These are phyloP conservation scores for Pomacea maculata DNA, from an alignment of 1,140 invertebrate species.

Conservation along the genomic window DNA sequence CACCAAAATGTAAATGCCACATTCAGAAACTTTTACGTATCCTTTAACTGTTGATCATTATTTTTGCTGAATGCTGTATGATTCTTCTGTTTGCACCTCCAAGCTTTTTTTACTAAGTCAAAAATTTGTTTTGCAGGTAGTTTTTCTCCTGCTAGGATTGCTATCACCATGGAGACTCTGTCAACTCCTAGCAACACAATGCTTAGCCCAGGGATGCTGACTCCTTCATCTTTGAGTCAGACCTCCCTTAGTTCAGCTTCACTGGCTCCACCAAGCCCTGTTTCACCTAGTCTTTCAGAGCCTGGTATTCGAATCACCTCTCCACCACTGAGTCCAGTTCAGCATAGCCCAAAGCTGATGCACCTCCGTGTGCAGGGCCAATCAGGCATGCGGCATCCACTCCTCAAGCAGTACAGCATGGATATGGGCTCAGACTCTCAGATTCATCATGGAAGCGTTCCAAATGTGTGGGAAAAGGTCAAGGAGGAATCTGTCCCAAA, in stretches of 20 bases:
- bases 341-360: slow-evolving; percentile 28
- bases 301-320: slow-evolving; percentile 29
- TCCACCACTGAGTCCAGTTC: slow-evolving; percentile 32
- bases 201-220: slow-evolving; percentile 18
- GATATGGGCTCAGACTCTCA: slow-evolving; percentile 37
- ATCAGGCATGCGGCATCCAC: slow-evolving; percentile 23
- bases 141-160: slow-evolving; percentile 19
- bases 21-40: no score
- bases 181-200: slow-evolving; percentile 18
- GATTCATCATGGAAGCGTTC: slow-evolving; percentile 40
- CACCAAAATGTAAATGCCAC: no score
- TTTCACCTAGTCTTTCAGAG: slow-evolving; percentile 28
- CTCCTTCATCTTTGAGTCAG: neutral
- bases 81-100: neutral
- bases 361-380: slow-evolving; percentile 19
- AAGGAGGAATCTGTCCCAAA: slow-evolving; percentile 13
- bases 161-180: slow-evolving; percentile 27
- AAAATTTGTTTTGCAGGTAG: slow-evolving; percentile 9
- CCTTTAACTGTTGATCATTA: no score
- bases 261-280: neutral
- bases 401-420: slow-evolving; percentile 43
- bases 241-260: slow-evolving; percentile 13
- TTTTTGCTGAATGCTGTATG: no score
- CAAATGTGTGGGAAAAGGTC: slow-evolving; percentile 34
- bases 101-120: neutral